A percentile compares a stretch with the other conserved stretches of the same genome.
These are phyloP conservation scores for Torymus aiolomorphi DNA, from an alignment of 2,888 invertebrate genomes.

Conservation along the genomic window DNA sequence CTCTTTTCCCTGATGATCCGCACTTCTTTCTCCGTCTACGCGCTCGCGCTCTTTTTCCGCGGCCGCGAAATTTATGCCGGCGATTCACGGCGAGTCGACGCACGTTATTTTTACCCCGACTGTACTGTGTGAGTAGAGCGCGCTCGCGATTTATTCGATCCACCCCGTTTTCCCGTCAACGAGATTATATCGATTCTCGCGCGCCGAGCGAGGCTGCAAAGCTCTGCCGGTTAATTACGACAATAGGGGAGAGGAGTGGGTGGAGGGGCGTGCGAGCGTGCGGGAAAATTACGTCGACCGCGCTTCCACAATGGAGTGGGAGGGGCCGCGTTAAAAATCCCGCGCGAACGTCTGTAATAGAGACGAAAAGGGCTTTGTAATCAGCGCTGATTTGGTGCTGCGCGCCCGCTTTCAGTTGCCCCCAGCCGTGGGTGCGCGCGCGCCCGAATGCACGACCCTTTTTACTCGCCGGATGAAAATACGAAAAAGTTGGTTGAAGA, in stretches of 20 bases:
- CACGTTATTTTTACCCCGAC: no score
- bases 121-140: no score
- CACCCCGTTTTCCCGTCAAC: constrained; percentile 7
- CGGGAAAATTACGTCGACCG: constrained; percentile 21
- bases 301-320: constrained; percentile 17
- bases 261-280: background rate
- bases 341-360: constrained; percentile 16
- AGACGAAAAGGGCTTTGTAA: constrained; percentile 14
- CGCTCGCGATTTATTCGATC: no score
- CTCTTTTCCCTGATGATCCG: background rate
- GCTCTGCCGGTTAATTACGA: constrained; percentile 43
- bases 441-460: background rate
- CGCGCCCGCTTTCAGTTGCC: background rate
- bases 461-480: background rate
- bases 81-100: no score
- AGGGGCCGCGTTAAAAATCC: no score
- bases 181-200: constrained; percentile 41
- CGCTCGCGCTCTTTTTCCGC: constrained; percentile 18
- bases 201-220: background rate
- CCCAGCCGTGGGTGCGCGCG: no score
- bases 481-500: no score
- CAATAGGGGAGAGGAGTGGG: no score
- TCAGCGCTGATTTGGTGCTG: constrained; percentile 14
- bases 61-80: no score
- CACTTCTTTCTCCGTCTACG: background rate